Base-by-base conservation (phyloP, 2,797 vertebrate genomes). In the Danio tinwini region DNA sequence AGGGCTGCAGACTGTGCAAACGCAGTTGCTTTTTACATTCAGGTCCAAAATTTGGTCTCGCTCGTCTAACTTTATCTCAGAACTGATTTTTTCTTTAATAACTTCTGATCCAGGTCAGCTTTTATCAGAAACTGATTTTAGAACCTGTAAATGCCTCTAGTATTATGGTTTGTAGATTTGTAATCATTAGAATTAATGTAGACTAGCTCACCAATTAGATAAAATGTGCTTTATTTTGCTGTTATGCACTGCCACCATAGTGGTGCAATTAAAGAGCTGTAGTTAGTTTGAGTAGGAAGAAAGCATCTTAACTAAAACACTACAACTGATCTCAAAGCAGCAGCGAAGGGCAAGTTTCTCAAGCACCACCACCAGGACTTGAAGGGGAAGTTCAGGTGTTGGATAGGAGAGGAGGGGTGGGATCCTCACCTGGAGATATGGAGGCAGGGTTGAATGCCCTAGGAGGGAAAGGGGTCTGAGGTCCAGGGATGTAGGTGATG, bases 401-500 rank as follows among this genome's bases (percentile, higher is more conserved):
- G 81, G 83, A 83, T 80, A 78, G 90, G 83, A 52, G 82, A 37
- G 50, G 45, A 72, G 87, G 86, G 83, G 75, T 80, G 90, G 86
- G 56, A 42, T 69, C 90, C 94, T 94, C 92, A 98, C 98, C 97
- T 96, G 97, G 96, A 90, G 97, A 98, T 91, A 99, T 92, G 88
- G 98, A 98, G 78, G 96, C 92, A 88, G 96, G 95, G 91, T 96
- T 99, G 95, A 97, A 99, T 86, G 95, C 95, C 91, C 97, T 96
- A 89, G 95, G 90, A 90, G 96, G 96, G 92, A 99, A 99, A 59
- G 97, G 95, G 85, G 97, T 91, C 92, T 98, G 98, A 89, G 97
- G 95, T 87, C 97, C 96, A 52, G 98, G 95, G 93, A 99, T 96
- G 87, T 97, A 99, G 6, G 96, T 95, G 91, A 97, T 96, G 90